These are phyloP conservation scores for Charaxes varanes DNA, from an alignment of 1,140 invertebrate genomes.

Conservation along the genomic window DNA sequence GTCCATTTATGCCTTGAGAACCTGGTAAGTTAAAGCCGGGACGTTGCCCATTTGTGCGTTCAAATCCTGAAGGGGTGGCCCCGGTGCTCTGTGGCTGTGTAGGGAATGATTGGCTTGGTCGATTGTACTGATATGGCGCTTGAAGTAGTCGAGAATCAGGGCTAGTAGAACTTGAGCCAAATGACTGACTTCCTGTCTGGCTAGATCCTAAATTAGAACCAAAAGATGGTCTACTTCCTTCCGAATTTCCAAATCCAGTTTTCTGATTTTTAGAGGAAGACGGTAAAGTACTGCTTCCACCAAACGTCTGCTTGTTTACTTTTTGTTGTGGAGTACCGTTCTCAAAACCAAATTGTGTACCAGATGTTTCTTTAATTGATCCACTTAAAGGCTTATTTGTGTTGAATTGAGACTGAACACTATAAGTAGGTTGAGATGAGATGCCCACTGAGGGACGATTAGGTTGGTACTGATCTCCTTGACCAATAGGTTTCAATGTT, in stretches of 20 bases:
- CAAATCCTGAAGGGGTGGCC: no score
- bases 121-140: conserved; percentile 18
- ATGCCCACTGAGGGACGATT: no score
- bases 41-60: no score
- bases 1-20: conserved; percentile 4
- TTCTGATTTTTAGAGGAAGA: neutral
- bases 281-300: neutral
- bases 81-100: neutral
- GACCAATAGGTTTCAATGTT: neutral
- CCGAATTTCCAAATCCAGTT: neutral
- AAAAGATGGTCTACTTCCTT: conserved; percentile 3
- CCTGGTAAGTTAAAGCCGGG: conserved; percentile 5
- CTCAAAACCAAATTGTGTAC: neutral
- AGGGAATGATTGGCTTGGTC: conserved; percentile 14
- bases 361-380: neutral
- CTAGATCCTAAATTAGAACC: conserved; percentile 3
- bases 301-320: conserved; percentile 6
- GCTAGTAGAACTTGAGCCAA: conserved; percentile 6
- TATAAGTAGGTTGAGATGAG: no score
- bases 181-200: conserved; percentile 4
- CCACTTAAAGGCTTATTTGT: neutral
- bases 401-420: no score
- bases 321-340: no score
- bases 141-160: conserved; percentile 8
- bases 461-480: neutral